Evolutionary conservation across 2,113 vertebrate genomes (phyloP), one percentile per base, ranked within the genome.

Genomic region (Aspidoscelis tigris): DNA sequence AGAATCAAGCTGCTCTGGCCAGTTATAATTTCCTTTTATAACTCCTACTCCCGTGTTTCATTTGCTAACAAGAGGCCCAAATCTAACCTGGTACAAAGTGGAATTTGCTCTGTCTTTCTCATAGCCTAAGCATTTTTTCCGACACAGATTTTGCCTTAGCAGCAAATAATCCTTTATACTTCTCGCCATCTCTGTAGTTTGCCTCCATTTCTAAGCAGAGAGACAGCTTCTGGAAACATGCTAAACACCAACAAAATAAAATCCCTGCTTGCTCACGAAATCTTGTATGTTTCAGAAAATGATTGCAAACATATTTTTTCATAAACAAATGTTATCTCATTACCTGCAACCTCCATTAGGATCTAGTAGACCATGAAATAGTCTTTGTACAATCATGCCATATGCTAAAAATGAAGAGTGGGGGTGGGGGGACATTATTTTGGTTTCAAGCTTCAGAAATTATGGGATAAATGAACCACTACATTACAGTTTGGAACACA

Each of bases 271-370:
- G 79, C 80, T 90, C 91, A 88, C 86, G 84, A 86, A 87, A 87
- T 80, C 90, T 92, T 91, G 82, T 87, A 89, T 86, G 89, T 94
- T 93, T 94, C 92, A 88, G 92, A 88, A 87, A 87, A 89, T 81
- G 83, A 86, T 84, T 91, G 85, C 92, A 94, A 95, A 79, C 58
- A 96, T 95, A 93, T 94, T 87, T 88, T 86, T 93, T 93, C 93
- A 95, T 93, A 96, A 96, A 96, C 96, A 96, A 95, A 95, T 95
- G 94, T 93, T 95, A 91, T 96, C 93, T 96, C 93, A 95, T 96
- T 96, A 95, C 92, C 89, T 94, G 82, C 92, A 91, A 93, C 93
- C 91, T 94, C 94, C 90, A 95, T 96, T 96, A 95, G 94, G 90
- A 89, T 91, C 91, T 92, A 96, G 91, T 92, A 95, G 95, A 96